Evolutionary conservation across 2,113 vertebrate species (phyloP).

Genomic region (Alligator sinensis): DNA sequence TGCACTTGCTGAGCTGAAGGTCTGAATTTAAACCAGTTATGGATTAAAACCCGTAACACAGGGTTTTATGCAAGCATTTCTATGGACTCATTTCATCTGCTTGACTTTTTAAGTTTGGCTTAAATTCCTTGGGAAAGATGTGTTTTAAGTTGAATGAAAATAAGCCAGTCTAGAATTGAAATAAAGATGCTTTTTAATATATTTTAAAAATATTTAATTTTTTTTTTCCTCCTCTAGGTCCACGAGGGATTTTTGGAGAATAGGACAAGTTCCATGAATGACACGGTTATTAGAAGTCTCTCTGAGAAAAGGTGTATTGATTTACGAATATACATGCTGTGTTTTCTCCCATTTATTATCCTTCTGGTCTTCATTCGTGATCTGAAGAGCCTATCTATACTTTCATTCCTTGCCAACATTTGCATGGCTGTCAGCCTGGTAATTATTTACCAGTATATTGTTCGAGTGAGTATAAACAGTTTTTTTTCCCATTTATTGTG

Average conservation of each 20-base stretch:
- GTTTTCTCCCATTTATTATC: conserved; percentile 86
- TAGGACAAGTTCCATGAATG: conserved; percentile 47
- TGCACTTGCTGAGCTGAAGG: neutral
- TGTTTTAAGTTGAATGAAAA: neutral
- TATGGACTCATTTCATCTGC: neutral
- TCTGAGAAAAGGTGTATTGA: conserved; percentile 78
- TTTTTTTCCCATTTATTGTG: neutral
- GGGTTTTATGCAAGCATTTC: neutral
- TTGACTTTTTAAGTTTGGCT: neutral
- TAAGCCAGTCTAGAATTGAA: neutral
- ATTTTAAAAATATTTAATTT: neutral
- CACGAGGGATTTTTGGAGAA: conserved; percentile 82
- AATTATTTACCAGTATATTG: conserved; percentile 87
- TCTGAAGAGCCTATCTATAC: conserved; percentile 85
- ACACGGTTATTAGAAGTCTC: conserved; percentile 26
- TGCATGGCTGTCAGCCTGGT: conserved; percentile 89
- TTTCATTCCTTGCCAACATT: conserved; percentile 85
- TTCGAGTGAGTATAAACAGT: conserved; percentile 78
- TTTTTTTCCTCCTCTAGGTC: conserved; percentile 73
- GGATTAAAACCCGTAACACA: neutral
- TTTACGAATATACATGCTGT: conserved; percentile 87
- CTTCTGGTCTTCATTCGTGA: conserved; percentile 88
- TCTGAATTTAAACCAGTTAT: neutral
- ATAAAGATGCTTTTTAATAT: neutral
- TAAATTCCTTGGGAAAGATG: neutral